phyloP scores from a whole-genome alignment of 1,140 invertebrate species.

The Drosophila asahinai region DNA sequence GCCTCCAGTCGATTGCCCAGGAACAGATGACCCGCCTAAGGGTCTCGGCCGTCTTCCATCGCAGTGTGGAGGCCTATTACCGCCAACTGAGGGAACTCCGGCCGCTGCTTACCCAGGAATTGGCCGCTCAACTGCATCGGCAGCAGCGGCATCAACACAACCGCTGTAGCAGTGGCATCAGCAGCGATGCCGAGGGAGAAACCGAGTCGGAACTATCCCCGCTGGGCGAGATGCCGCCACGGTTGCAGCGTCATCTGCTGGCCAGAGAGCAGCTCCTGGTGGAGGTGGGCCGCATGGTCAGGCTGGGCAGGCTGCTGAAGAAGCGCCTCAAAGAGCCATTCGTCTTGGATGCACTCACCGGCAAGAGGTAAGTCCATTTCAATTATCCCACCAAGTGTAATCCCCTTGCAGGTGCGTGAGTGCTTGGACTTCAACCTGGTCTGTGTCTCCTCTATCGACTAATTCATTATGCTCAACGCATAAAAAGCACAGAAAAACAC shows the following conservation, averaged over 20 bases:
- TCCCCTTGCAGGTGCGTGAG: constrained; percentile 26
- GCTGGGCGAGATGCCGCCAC: constrained; percentile 42
- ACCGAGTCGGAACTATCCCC: constrained; percentile 56
- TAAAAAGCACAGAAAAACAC: not conserved
- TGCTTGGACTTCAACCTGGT: constrained; percentile 29
- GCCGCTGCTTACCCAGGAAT: constrained; percentile 86
- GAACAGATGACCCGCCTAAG: constrained; percentile 91
- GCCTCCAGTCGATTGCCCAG: constrained; percentile 89
- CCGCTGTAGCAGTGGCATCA: constrained; percentile 78
- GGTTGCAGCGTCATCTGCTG: constrained; percentile 86
- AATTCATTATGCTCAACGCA: constrained; percentile 40
- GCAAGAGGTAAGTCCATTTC: constrained; percentile 71
- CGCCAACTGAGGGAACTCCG: constrained; percentile 87
- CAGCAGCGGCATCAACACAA: constrained; percentile 72
- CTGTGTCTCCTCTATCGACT: not conserved
- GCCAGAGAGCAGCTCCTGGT: constrained; percentile 89
- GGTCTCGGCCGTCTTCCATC: constrained; percentile 91
- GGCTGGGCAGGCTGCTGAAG: constrained; percentile 89
- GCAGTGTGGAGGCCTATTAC: constrained; percentile 90
- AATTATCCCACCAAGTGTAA: constrained; percentile 1
- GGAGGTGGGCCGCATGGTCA: constrained; percentile 90
- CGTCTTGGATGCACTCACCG: constrained; percentile 80
- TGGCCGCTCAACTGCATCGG: constrained; percentile 56
- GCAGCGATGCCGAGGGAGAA: constrained; percentile 73
- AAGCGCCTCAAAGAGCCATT: constrained; percentile 89